These are phyloP conservation scores for Trochalopteron elliotii DNA, from an alignment of 2,113 vertebrate genomes.

Conservation along the genomic window DNA sequence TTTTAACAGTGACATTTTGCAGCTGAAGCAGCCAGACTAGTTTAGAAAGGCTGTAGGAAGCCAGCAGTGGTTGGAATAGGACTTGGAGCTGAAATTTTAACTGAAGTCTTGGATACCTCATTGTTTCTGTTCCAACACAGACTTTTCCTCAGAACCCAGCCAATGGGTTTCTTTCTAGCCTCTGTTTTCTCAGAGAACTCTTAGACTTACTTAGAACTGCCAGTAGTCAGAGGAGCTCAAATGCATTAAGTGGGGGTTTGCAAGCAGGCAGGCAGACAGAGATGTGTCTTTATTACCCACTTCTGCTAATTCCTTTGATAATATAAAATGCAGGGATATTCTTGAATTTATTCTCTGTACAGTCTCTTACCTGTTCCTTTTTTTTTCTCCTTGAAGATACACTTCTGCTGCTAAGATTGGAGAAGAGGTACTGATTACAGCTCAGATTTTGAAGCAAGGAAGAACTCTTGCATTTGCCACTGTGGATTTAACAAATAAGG, in stretches of 20 bases:
- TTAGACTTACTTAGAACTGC: background rate
- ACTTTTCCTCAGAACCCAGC: background rate
- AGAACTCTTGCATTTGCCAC: conserved; percentile 86
- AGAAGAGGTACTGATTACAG: conserved; percentile 91
- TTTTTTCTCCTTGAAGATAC: conserved; percentile 79
- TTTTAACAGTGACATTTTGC: background rate
- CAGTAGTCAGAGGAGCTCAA: background rate
- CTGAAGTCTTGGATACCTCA: background rate
- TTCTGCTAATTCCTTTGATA: background rate
- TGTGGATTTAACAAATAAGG: conserved; percentile 91
- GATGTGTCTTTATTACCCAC: background rate
- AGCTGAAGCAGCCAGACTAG: background rate
- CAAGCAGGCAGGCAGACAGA: background rate
- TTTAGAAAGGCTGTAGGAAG: background rate
- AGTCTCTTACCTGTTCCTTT: conserved; percentile 6
- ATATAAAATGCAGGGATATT: background rate
- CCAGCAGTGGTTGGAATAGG: background rate
- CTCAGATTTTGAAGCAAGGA: conserved; percentile 92
- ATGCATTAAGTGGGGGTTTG: background rate
- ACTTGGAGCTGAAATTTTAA: background rate
- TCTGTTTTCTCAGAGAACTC: background rate
- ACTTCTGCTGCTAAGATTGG: conserved; percentile 91
- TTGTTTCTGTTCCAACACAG: background rate
- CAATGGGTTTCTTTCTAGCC: background rate
- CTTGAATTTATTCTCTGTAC: background rate